Percentiles rank a stretch among this genome's conserved stretches.
Evolutionary conservation across 1,140 invertebrate species (phyloP).

Genomic region (Phenacoccus solenopsis): DNA sequence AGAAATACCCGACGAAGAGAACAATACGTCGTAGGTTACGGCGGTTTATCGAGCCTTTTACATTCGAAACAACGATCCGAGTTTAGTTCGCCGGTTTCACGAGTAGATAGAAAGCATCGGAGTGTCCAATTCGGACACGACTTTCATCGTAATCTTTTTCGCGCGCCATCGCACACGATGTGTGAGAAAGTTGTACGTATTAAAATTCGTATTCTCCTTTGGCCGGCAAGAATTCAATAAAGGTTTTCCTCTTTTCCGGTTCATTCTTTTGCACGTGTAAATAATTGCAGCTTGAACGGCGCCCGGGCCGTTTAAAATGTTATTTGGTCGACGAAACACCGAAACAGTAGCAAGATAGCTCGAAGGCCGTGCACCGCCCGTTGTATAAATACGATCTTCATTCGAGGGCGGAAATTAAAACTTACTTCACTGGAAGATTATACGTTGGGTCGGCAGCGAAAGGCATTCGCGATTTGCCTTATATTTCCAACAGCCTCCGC

Average conservation of each 20-base stretch:
- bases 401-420: conserved; percentile 1
- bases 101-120: too few relatives aligned
- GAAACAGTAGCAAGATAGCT: too few relatives aligned
- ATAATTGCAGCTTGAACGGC: not conserved
- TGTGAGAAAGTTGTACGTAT: not conserved
- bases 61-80: too few relatives aligned
- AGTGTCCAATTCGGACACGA: not conserved
- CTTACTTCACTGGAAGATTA: not conserved
- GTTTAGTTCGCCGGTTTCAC: too few relatives aligned
- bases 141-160: not conserved
- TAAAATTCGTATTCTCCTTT: not conserved
- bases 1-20: too few relatives aligned
- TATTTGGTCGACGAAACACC: too few relatives aligned
- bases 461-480: not conserved
- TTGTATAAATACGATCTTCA: not conserved
- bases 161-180: not conserved
- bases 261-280: not conserved
- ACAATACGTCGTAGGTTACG: too few relatives aligned
- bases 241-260: not conserved
- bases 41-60: too few relatives aligned
- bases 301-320: not conserved
- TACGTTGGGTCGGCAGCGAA: not conserved
- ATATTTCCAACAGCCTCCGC: too few relatives aligned
- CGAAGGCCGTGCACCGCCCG: too few relatives aligned
- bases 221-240: not conserved